A percentile compares a stretch with the other conserved stretches of the same genome.
Evolutionary conservation across 2,113 vertebrate genomes (phyloP).

Genomic region (Rhea americana): DNA sequence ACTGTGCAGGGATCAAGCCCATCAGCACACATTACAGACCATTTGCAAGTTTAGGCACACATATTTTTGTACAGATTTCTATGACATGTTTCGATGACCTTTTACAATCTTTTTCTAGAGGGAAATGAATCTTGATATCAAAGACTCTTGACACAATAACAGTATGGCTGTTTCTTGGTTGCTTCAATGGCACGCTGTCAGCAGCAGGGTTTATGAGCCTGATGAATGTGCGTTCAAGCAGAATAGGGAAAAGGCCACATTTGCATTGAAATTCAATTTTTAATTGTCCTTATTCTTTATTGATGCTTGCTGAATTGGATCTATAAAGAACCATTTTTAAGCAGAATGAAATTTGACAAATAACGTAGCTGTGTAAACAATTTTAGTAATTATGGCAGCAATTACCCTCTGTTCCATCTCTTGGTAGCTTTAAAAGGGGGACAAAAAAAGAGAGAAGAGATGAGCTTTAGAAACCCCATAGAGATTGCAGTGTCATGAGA

Average conservation of each 20-base stretch:
- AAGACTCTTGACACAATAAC: slow-evolving; percentile 67
- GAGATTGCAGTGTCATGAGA: neutral
- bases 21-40: neutral
- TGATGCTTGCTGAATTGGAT: slow-evolving; percentile 71
- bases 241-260: slow-evolving; percentile 82
- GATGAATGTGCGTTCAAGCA: slow-evolving; percentile 74
- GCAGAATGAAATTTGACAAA: slow-evolving; percentile 60
- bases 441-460: neutral
- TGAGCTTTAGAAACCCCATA: slow-evolving; percentile 4
- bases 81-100: slow-evolving; percentile 55
- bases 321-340: slow-evolving; percentile 65
- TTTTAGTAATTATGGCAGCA: slow-evolving; percentile 64
- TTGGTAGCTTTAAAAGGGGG: slow-evolving; percentile 4
- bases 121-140: slow-evolving; percentile 66
- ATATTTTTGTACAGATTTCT: slow-evolving; percentile 10
- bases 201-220: slow-evolving; percentile 52
- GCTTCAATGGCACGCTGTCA: slow-evolving; percentile 68
- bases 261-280: slow-evolving; percentile 82
- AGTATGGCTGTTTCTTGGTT: slow-evolving; percentile 43
- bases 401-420: slow-evolving; percentile 49
- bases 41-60: neutral
- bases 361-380: slow-evolving; percentile 63
- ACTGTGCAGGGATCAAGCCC: neutral
- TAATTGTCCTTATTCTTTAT: slow-evolving; percentile 80
- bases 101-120: slow-evolving; percentile 55